phyloP scores from a whole-genome alignment of 2,113 vertebrate genomes.

The Crocuta crocuta region DNA sequence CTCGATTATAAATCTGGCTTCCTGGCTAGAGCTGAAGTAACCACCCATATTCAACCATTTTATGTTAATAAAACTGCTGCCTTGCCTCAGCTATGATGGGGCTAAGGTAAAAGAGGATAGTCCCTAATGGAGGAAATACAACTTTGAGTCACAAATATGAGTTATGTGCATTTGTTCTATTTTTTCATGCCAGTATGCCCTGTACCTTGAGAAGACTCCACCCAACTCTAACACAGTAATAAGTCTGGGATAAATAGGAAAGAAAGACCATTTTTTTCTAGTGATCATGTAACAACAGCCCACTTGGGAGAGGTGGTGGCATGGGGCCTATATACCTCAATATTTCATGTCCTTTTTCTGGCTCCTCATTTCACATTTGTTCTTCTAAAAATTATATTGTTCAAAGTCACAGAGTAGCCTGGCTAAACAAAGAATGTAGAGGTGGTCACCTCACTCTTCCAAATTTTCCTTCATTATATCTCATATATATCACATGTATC shows the following conservation, averaged over 20 bases:
- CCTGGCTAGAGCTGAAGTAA: not conserved
- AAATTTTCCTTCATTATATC: not conserved
- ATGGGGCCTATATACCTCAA: not conserved
- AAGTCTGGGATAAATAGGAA: conserved; percentile 5
- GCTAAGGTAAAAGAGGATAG: not conserved
- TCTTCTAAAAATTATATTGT: not conserved
- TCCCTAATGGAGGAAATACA: not conserved
- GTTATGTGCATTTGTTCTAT: not conserved
- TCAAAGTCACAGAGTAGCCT: not conserved
- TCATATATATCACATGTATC: not conserved
- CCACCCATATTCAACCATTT: not conserved
- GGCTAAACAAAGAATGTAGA: not conserved
- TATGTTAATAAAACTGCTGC: conserved; percentile 32
- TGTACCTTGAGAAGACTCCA: not conserved
- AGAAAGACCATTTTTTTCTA: not conserved
- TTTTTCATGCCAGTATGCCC: not conserved
- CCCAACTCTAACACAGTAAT: not conserved
- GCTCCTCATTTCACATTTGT: not conserved
- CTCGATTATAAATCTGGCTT: not conserved
- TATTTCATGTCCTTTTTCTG: not conserved
- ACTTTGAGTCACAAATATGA: not conserved
- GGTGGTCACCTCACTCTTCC: not conserved
- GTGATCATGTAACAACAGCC: not conserved
- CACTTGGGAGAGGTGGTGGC: not conserved
- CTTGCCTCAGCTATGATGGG: not conserved